Evolutionary conservation across 2,113 vertebrate species (phyloP), one percentile per base, ranked within the genome.

Genomic region (Bubo bubo): DNA sequence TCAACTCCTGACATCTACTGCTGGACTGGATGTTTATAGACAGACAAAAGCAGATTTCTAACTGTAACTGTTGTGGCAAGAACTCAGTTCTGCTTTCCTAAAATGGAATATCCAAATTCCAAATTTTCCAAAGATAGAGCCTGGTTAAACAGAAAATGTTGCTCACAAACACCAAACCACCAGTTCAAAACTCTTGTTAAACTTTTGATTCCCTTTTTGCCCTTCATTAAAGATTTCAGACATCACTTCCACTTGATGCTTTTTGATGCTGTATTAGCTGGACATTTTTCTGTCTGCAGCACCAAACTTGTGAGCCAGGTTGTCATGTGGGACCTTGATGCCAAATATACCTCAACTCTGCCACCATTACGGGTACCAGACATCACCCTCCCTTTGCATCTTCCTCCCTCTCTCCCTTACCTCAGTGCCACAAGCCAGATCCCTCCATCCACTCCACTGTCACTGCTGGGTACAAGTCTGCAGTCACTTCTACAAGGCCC

Each of bases 341-440:
- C 35, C 3, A 3, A 43, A 43, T 6, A 11, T 2, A 49, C 39
- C 3, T 0, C 52, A 35, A 6, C 39, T 47, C 49, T 45, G 50
- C 7, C 26, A 5, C 76, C 1, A 4, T 26, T 23, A 11, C 37
- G 24, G 50, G 75, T 3, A 52, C 49, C 74, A 45, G 27, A 11
- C 50, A 21, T 37, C 35, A 12, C 60, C 23, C 18, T 5, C 21
- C 45, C 74, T 60, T 18, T 24, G 28, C 49, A 41, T 4, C 3
- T 1, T 23, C 1, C 30, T 53, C 58, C 47, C 37, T 35, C 45
- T 30, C 32, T 59, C n/a, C 55, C 21, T 21, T 2, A 20, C 12
- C 19, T 52, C 53, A 3, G 8, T 12, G 34, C 30, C 86, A 83
- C 76, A 37, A 55, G 22, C 62, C 41, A 10, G 3, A 8, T 43